phyloP scores from a whole-genome alignment of 2,113 vertebrate genomes.

The Nothobranchius kuhntae region DNA sequence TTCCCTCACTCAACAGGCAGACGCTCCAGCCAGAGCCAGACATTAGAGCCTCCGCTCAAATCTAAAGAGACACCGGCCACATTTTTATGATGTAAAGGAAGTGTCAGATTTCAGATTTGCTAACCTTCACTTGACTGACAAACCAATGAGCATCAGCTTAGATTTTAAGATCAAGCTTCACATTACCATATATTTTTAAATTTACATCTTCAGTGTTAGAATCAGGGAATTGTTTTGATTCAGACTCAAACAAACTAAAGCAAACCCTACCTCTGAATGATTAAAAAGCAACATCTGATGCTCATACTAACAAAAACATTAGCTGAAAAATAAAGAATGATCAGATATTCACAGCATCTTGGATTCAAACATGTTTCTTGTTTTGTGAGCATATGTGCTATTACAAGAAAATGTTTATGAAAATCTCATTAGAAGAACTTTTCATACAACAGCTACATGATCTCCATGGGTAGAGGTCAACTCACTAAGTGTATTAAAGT shows the following conservation, averaged over 20 bases:
- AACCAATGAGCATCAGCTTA: not conserved
- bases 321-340: no score
- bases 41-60: conserved; percentile 38
- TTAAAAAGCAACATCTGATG: not conserved
- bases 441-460: no score
- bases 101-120: conserved; percentile 4
- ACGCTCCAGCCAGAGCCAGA: conserved; percentile 17
- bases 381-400: no score
- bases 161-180: conserved; percentile 12
- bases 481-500: no score
- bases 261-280: not conserved
- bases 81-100: conserved; percentile 12
- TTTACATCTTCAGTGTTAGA: no score
- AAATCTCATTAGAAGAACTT: not conserved
- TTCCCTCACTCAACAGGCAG: not conserved
- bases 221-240: no score
- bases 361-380: no score
- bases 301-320: no score
- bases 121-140: not conserved
- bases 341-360: no score
- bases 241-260: no score
- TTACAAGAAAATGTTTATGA: not conserved
- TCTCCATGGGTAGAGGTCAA: no score
- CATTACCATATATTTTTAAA: not conserved
- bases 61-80: conserved; percentile 7